Base-by-base conservation (phyloP, 2,888 invertebrate genomes). In the Troides oblongomaculatus region DNA sequence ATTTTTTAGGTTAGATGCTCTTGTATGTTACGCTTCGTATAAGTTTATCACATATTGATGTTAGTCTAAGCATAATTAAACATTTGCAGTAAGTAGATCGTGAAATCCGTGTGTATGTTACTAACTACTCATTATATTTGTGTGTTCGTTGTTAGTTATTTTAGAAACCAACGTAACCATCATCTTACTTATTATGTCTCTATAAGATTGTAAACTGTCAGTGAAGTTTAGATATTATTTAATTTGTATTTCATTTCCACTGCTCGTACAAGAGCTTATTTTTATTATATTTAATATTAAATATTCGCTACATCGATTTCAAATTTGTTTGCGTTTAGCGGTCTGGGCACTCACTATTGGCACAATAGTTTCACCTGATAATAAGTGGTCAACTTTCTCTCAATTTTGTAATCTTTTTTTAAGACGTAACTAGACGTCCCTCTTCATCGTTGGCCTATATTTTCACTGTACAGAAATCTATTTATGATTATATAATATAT, bases 361-460 rank as follows among this genome's bases (percentile, higher is more conserved):
- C 57, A 58, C 57, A 7, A 57, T 50, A n/a, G 57, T 23, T 23
- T n/a, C 57, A 58, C 23, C 57, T 58, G 57, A 58, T 58, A 23
- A 58, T 58, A 8, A 23, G 23, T 58, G 23, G 23, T 25, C 57
- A 58, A 4, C 3, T 23, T 23, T 58, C 57, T 58, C 57, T 14
- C 57, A 7, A 12, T 21, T 58, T 14, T 23, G 1, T 25, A 8
- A 10, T 58, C 1, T 58, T 23, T 12, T 25, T 58, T 58, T 12
- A 0, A 7, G 57, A 8, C 57, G 57, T 58, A 14, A 58, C 23
- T 4, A 14, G 21, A 58, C 23, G 57, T 58, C 57, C 23, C 23
- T 58, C 12, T 23, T 58, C 14, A 58, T 23, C 7, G 23, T 23
- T 58, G 23, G 57, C 57, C 57, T 58, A 58, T 23, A 23, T 58